These are phyloP conservation scores for Microchirus variegatus DNA, from an alignment of 2,797 vertebrate genomes.

Conservation along the genomic window DNA sequence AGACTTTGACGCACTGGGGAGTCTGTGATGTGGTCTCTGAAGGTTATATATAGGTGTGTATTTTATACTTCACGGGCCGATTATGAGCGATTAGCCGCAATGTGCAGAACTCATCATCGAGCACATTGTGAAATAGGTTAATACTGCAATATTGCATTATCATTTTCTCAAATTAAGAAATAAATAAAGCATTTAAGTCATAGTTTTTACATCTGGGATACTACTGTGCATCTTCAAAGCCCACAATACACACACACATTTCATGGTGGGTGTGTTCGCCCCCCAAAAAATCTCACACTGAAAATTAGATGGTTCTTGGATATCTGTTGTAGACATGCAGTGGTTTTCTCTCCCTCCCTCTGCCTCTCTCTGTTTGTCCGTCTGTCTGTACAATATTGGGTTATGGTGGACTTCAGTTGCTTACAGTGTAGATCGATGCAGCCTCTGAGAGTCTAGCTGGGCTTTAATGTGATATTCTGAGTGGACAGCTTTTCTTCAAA, in stretches of 20 bases:
- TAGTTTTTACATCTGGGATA: no score
- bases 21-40: no score
- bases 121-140: no score
- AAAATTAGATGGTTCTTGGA: conserved; percentile 23
- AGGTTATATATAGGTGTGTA: no score
- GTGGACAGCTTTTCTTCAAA: conserved; percentile 82
- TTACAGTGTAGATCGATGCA: conserved; percentile 76
- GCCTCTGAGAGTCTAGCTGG: conserved; percentile 70
- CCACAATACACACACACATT: not conserved
- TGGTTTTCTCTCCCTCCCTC: not conserved
- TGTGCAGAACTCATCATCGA: no score
- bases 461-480: conserved; percentile 82
- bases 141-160: no score
- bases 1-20: no score
- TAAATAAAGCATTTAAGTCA: no score
- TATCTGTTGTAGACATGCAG: conserved; percentile 13
- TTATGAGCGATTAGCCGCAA: no score
- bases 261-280: not conserved
- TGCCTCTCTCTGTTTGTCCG: not conserved
- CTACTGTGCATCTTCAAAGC: no score
- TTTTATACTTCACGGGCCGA: no score
- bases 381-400: conserved; percentile 64
- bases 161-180: no score
- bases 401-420: conserved; percentile 68
- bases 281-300: conserved; percentile 2